phyloP scores from a whole-genome alignment of 2,113 vertebrate genomes.

The Pseudonaja textilis region DNA sequence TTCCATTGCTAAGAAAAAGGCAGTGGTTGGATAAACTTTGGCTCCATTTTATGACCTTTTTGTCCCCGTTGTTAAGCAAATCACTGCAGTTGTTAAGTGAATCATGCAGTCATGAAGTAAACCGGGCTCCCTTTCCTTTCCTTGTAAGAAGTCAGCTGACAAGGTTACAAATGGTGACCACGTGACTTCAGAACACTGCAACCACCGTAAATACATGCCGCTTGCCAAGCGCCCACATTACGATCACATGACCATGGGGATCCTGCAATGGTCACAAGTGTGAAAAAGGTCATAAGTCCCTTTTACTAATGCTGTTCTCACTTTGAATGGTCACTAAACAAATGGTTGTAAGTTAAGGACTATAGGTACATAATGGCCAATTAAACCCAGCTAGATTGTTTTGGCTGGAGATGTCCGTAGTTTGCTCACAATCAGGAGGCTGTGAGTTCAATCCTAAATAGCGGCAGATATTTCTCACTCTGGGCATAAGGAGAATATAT shows the following conservation, averaged over 20 bases:
- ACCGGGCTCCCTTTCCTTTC: background rate
- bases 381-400: background rate
- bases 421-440: background rate
- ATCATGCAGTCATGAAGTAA: background rate
- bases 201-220: no score
- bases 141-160: background rate
- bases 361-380: background rate
- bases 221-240: background rate
- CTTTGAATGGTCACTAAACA: no score
- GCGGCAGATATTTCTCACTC: no score
- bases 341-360: no score
- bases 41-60: background rate
- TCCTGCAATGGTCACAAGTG: no score
- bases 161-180: background rate
- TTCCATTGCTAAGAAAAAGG: background rate
- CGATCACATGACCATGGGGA: no score
- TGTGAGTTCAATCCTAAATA: no score
- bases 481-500: no score
- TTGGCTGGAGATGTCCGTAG: background rate
- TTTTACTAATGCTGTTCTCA: no score
- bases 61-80: no score
- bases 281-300: no score
- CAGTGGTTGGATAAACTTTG: background rate
- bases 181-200: background rate
- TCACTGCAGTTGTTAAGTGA: no score